These are phyloP conservation scores for Blera fallax DNA, from an alignment of 2,888 invertebrate genomes.

Conservation along the genomic window DNA sequence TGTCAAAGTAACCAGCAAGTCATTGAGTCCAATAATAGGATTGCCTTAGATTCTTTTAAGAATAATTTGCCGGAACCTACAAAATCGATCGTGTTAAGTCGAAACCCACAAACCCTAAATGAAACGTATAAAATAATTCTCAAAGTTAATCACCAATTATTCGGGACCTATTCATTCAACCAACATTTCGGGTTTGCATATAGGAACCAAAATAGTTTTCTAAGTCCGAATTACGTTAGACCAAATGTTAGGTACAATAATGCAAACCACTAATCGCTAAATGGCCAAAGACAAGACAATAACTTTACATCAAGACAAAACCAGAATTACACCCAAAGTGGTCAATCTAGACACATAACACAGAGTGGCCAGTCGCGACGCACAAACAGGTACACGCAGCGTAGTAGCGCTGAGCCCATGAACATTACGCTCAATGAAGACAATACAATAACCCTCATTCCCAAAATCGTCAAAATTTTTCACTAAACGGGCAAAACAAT, in stretches of 20 bases:
- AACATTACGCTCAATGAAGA: neutral
- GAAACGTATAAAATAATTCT: constrained; percentile 3
- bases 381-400: neutral
- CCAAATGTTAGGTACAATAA: neutral
- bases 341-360: neutral
- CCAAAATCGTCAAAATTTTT: neutral
- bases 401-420: neutral
- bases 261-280: neutral
- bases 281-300: neutral
- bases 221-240: neutral
- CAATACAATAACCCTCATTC: neutral
- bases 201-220: neutral
- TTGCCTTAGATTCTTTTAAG: constrained; percentile 39
- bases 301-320: neutral
- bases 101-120: constrained; percentile 9
- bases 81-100: constrained; percentile 12
- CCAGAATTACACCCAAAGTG: neutral
- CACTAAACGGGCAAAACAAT: no score
- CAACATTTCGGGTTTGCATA: neutral
- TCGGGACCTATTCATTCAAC: neutral
- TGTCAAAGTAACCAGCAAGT: neutral
- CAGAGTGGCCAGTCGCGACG: neutral
- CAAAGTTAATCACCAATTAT: neutral
- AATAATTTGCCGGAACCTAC: constrained; percentile 23
- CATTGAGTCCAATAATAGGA: constrained; percentile 22